A percentile compares a stretch with the other conserved stretches of the same genome.
Conservation (phyloP, 1,140 invertebrate species). For the Conus ventricosus region DNA sequence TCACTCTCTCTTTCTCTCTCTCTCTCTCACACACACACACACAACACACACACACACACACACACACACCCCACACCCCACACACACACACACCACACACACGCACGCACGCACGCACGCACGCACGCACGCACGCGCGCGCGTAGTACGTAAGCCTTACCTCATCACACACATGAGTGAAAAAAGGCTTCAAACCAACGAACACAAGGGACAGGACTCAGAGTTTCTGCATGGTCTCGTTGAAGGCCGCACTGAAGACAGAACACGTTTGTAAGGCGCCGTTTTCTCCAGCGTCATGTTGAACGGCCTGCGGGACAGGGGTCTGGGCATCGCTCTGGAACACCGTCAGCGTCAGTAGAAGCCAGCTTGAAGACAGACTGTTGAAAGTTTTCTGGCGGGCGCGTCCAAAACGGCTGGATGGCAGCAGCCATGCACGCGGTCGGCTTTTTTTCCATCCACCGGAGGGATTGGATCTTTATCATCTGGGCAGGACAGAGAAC, state of each 20-base stretch:
- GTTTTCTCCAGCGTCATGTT: not conserved
- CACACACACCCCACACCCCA: too few relatives aligned
- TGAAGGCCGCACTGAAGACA: not conserved
- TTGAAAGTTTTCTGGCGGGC: conserved; percentile 37
- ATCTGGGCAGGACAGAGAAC: conserved; percentile 22
- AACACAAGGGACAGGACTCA: not conserved
- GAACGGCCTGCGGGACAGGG: not conserved
- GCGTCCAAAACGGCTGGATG: conserved; percentile 30
- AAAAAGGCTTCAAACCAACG: too few relatives aligned
- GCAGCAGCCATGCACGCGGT: conserved; percentile 29
- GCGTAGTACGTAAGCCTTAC: too few relatives aligned
- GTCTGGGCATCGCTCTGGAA: not conserved
- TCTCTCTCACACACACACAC: too few relatives aligned
- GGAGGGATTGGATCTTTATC: conserved; percentile 29
- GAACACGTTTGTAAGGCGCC: not conserved
- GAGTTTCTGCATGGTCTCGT: not conserved
- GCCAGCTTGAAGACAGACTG: conserved; percentile 36
- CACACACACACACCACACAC: too few relatives aligned
- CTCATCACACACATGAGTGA: too few relatives aligned
- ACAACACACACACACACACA: too few relatives aligned
- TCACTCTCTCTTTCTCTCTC: too few relatives aligned
- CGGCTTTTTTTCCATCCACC: conserved; percentile 29
- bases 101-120: too few relatives aligned
- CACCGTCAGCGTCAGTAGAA: conserved; percentile 48
- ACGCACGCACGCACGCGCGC: too few relatives aligned